These are phyloP conservation scores for Anticlea derivata DNA, from an alignment of 2,888 invertebrate genomes.

Conservation along the genomic window DNA sequence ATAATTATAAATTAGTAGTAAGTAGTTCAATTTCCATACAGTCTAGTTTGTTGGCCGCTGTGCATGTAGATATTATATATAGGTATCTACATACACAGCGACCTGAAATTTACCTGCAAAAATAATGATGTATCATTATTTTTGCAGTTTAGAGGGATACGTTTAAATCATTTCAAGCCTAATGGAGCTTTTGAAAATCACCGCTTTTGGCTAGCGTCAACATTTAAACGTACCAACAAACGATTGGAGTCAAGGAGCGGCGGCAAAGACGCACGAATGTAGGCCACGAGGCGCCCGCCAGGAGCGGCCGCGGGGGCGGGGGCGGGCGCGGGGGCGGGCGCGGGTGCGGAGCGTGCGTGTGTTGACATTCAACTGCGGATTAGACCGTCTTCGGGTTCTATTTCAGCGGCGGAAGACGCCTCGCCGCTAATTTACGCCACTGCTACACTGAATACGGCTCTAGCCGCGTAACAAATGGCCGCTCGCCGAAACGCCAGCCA, in stretches of 20 bases:
- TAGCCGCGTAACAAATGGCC: conserved; percentile 52
- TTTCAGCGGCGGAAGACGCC: conserved; percentile 45
- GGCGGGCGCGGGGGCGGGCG: conserved; percentile 22
- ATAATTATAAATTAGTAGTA: too few relatives aligned
- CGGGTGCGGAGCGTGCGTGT: not conserved
- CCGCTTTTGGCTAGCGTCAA: not conserved
- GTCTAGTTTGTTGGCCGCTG: too few relatives aligned
- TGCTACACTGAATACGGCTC: conserved; percentile 48
- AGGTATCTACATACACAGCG: too few relatives aligned
- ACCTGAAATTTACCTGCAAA: too few relatives aligned
- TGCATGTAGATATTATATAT: too few relatives aligned
- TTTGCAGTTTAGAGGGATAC: not conserved
- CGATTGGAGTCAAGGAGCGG: conserved; percentile 1
- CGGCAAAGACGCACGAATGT: conserved; percentile 1
- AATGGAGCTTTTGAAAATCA: not conserved
- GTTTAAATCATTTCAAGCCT: not conserved
- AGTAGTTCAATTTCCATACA: too few relatives aligned
- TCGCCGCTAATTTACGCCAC: conserved; percentile 49
- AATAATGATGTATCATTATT: too few relatives aligned
- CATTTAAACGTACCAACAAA: not conserved
- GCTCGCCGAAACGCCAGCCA: conserved; percentile 45
- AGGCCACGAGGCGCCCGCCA: not conserved
- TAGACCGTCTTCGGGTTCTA: conserved; percentile 46
- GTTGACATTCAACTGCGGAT: conserved; percentile 42
- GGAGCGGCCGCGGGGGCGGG: not conserved